Evolutionary conservation across 2,113 vertebrate genomes (phyloP), one percentile per base, ranked within the genome.

Genomic region (Tylochromis polylepis): DNA sequence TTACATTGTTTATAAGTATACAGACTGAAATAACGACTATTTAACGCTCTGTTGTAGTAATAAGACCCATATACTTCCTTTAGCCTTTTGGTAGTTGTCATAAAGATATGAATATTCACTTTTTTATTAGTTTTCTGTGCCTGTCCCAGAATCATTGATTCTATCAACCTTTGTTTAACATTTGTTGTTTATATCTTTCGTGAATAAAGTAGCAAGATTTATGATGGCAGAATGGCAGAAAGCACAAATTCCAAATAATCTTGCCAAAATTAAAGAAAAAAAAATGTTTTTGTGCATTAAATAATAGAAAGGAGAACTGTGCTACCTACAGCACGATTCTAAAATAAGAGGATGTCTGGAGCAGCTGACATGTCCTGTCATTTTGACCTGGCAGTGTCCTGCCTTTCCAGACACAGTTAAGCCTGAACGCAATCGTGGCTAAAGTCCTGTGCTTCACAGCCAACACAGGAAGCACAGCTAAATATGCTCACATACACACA

Each of bases 321-420:
- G 38, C 82, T 59, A 84, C 91, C 82, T 85, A 43, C 83, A 88
- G 67, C 62, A 78, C 43, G 41, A 51, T 57, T 59, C 49, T 80
- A 65, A 82, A 36, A 65, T 49, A 24, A 18, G 82, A 84, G 77
- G 53, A 84, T 46, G 62, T 86, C 82, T 11, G 53, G 79, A 82
- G 88, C 94, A 93, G 91, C 92, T 93, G 92, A 92, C 91, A 81
- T 57, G 41, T 87, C 88, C 85, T 87, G 85, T 93, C 87, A 90
- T 82, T 88, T 67, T 91, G 91, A 92, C 89, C 91, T 93, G 89
- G 86, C 88, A 89, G 85, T 36, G 84, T 88, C 87, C 78, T 82
- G 78, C 78, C 85, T 87, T 89, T 88, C 79, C 84, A 88, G 85
- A 90, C 86, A 88, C 89, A 90, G 87, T 75, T 87, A 86, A 89